Evolutionary conservation across 2,888 invertebrate genomes (phyloP).

Genomic region (Drosophila affinis): DNA sequence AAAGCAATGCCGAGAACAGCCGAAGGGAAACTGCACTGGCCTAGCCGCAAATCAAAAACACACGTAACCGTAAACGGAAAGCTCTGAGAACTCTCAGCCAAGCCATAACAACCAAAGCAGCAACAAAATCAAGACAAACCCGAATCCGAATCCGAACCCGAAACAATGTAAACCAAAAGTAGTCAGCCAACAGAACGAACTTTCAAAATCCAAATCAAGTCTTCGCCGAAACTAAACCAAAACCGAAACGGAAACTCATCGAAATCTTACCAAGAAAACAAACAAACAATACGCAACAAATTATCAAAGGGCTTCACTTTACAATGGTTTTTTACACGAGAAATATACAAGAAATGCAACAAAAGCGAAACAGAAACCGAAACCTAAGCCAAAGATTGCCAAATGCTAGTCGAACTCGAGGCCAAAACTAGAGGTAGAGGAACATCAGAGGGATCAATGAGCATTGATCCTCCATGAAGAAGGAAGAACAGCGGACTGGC

Average conservation of each 20-base stretch:
- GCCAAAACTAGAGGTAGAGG: slow-evolving; percentile 21
- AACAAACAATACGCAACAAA: background rate
- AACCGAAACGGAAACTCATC: background rate
- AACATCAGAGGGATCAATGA: background rate
- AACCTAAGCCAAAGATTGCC: slow-evolving; percentile 20
- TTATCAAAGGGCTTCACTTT: background rate
- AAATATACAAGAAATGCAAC: slow-evolving; percentile 1
- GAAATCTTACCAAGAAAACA: background rate
- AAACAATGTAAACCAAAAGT: background rate
- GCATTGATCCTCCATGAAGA: background rate
- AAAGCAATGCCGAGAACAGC: background rate
- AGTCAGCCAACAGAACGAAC: background rate
- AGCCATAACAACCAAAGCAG: slow-evolving; percentile 6
- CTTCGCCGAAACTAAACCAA: slow-evolving; percentile 18
- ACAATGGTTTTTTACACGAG: background rate
- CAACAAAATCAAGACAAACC: slow-evolving; percentile 1
- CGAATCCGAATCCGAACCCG: background rate
- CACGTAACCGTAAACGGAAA: background rate
- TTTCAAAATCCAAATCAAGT: slow-evolving; percentile 5
- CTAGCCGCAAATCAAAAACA: background rate
- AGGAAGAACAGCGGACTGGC: background rate
- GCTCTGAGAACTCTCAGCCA: background rate
- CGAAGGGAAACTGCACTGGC: background rate
- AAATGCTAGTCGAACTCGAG: slow-evolving; percentile 22
- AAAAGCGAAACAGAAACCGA: slow-evolving; percentile 7